A percentile compares a stretch with the other conserved stretches of the same genome.
These are phyloP conservation scores for Watersipora subatra DNA, from an alignment of 1,140 invertebrate genomes.

Conservation along the genomic window DNA sequence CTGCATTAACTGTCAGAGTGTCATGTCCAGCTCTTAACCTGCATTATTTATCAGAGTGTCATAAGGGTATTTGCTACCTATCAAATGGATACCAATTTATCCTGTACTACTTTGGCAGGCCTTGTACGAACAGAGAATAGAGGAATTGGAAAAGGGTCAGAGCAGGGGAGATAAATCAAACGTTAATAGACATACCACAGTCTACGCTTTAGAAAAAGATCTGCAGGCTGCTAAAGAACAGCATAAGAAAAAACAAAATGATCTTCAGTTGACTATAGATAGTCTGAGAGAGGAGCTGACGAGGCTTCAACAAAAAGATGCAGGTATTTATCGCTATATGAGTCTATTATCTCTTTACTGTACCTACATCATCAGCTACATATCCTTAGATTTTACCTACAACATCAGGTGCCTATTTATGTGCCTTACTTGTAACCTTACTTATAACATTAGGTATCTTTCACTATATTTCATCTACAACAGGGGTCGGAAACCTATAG, in stretches of 20 bases:
- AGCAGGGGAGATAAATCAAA: constrained; percentile 15
- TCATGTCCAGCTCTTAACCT: no score
- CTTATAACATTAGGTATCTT: no score
- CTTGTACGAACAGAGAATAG: constrained; percentile 33
- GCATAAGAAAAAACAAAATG: constrained; percentile 22
- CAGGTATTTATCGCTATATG: not conserved
- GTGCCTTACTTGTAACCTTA: no score
- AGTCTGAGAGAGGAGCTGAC: constrained; percentile 22
- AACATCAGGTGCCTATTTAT: no score
- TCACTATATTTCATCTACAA: no score
- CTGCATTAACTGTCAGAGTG: no score
- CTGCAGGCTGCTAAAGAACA: constrained; percentile 27
- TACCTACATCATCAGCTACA: not conserved
- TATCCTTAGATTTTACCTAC: not conserved
- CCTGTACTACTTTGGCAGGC: no score
- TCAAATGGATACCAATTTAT: no score
- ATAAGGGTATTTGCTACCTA: no score
- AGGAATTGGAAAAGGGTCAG: constrained; percentile 28
- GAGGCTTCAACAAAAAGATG: constrained; percentile 13
- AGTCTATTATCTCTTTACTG: not conserved
- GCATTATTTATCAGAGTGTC: no score
- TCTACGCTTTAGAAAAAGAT: constrained; percentile 28
- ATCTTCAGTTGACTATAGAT: constrained; percentile 21
- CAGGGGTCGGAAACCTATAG: no score
- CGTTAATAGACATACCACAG: constrained; percentile 24